These are phyloP conservation scores for Muraenolepis orangiensis DNA, from an alignment of 2,797 vertebrate species.

Conservation along the genomic window DNA sequence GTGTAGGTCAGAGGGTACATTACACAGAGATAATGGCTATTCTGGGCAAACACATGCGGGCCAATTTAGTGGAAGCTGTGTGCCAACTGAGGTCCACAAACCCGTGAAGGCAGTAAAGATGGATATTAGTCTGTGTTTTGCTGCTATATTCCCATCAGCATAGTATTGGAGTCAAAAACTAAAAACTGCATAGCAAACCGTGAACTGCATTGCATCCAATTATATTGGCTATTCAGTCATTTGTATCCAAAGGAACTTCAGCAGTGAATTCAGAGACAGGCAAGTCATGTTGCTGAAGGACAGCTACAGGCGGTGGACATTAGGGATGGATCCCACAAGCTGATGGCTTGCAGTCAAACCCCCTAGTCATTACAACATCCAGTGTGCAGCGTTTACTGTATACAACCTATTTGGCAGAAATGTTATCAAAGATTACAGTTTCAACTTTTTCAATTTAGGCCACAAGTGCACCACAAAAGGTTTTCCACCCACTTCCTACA, in stretches of 20 bases:
- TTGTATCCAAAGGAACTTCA: neutral
- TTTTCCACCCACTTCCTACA: neutral
- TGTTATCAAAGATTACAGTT: neutral
- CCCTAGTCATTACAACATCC: neutral
- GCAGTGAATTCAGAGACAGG: neutral
- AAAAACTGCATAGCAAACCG: neutral
- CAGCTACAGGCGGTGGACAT: neutral
- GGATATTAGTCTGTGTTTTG: neutral
- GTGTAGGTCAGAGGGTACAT: constrained; percentile 38
- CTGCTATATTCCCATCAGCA: neutral
- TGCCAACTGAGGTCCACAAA: constrained; percentile 1
- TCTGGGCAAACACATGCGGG: constrained; percentile 20
- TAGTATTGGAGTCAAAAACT: neutral
- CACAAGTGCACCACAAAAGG: neutral
- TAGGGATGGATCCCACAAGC: neutral
- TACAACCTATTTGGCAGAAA: neutral
- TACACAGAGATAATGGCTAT: constrained; percentile 24
- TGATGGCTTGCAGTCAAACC: neutral
- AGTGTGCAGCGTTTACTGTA: neutral
- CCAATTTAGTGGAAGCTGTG: constrained; percentile 9
- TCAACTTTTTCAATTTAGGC: neutral
- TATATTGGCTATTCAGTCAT: neutral
- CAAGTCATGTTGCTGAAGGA: neutral
- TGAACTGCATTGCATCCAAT: neutral
- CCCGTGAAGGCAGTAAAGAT: neutral